These are phyloP conservation scores for Diuraphis noxia DNA, from an alignment of 1,140 invertebrate species.

Conservation along the genomic window DNA sequence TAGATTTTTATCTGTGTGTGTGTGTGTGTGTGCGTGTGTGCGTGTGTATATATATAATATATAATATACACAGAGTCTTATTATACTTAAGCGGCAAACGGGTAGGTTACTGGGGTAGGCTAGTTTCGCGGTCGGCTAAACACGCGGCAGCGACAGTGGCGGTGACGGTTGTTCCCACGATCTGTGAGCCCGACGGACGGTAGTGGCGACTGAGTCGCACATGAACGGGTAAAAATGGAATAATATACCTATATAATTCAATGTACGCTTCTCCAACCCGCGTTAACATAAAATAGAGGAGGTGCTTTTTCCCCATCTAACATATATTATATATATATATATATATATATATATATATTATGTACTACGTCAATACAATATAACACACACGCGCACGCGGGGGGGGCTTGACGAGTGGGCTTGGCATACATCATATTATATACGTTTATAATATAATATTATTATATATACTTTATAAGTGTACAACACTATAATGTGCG, in stretches of 20 bases:
- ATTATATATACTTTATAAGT: background rate
- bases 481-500: background rate
- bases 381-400: background rate
- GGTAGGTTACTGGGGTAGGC: background rate
- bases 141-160: background rate
- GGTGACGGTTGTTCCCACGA: conserved; percentile 35
- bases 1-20: background rate
- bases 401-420: background rate
- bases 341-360: too few relatives aligned
- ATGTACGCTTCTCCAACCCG: background rate
- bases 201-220: background rate
- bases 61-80: background rate
- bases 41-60: background rate
- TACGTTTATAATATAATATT: background rate
- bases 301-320: background rate
- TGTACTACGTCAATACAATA: background rate
- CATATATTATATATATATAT: background rate
- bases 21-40: too few relatives aligned
- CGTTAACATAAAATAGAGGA: background rate
- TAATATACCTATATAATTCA: background rate
- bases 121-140: conserved; percentile 50
- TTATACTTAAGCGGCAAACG: background rate
- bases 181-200: conserved; percentile 9
- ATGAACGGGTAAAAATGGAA: conserved; percentile 15
- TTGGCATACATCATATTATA: background rate